Evolutionary conservation across 2,888 invertebrate species (phyloP), one percentile per base, ranked within the genome.

Genomic region (Drosophila pseudotakahashii): DNA sequence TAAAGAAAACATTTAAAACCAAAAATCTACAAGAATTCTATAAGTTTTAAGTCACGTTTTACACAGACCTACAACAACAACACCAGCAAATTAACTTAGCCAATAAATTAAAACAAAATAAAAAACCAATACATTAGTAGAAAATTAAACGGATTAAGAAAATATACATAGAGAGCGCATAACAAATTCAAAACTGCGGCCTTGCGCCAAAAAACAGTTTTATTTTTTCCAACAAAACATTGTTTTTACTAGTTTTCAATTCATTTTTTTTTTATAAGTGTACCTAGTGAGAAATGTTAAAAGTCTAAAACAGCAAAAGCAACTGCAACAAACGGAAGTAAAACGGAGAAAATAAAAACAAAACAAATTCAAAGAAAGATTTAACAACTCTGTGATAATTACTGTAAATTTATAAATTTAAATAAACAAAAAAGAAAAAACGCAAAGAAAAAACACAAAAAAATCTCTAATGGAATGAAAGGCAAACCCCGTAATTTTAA

Each of bases 371-470:
- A 90, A 91, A 91, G 90, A 90, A 91, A 92, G 90, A 91, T 92
- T 90, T 91, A 91, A 91, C 91, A 91, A 90, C 92, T 92, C 91
- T 91, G 91, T 91, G 91, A 91, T 91, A 91, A 91, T 91, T 92
- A 91, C 91, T 91, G 90, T 91, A 91, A 91, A 91, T 92, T 91
- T 92, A 92, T 90, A 91, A 91, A 87, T 84, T 87, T 75, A 77
- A 88, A 87, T 80, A 74, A 73, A 75, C 67, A 75, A 77, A 68
- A 76, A 75, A 75, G 75, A 77, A 86, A 86, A 84, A 79, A 75
- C 72, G 79, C 73, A 79, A 84, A 87, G 81, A 78, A 90, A 89
- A 85, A 81, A 73, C 73, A 73, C 78, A 88, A 79, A 75, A 77
- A 76, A 82, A 78, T 55, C 55, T 61, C 63, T 67, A 73, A 74